Conservation (phyloP, 1,140 invertebrate genomes). For the Druon quercuslanigerum region DNA sequence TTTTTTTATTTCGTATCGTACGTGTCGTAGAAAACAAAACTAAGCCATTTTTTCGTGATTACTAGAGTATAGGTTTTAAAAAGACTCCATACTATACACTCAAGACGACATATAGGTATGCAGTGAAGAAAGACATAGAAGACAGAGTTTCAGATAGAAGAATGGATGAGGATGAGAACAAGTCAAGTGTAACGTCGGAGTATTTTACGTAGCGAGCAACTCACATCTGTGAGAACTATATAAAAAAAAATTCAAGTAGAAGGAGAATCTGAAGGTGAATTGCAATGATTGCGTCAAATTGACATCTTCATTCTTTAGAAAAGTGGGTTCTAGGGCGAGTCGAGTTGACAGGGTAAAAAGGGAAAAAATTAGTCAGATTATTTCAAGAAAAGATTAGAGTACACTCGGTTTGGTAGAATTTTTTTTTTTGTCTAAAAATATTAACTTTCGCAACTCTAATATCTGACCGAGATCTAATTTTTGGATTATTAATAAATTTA, state of each 20-base stretch:
- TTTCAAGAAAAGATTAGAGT: no score
- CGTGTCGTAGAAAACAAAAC: no score
- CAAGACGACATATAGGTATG: neutral
- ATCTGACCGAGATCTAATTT: no score
- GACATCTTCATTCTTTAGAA: neutral
- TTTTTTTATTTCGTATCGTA: no score
- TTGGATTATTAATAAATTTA: no score
- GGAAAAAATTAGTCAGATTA: neutral
- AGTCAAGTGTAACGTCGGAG: neutral
- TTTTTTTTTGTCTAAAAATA: no score
- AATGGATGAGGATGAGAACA: neutral
- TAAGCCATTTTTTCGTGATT: neutral
- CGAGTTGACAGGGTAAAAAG: neutral
- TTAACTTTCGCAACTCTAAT: no score
- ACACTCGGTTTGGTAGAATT: no score
- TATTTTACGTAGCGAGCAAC: neutral
- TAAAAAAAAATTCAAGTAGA: neutral
- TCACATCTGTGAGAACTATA: neutral
- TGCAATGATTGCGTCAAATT: conserved; percentile 1
- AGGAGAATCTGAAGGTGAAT: neutral
- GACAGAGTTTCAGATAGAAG: neutral
- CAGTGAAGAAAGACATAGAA: neutral
- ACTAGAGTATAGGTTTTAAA: neutral
- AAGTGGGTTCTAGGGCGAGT: neutral
- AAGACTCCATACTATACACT: neutral